Base-by-base conservation (phyloP, 2,113 vertebrate species). In the Ochotona princeps region DNA sequence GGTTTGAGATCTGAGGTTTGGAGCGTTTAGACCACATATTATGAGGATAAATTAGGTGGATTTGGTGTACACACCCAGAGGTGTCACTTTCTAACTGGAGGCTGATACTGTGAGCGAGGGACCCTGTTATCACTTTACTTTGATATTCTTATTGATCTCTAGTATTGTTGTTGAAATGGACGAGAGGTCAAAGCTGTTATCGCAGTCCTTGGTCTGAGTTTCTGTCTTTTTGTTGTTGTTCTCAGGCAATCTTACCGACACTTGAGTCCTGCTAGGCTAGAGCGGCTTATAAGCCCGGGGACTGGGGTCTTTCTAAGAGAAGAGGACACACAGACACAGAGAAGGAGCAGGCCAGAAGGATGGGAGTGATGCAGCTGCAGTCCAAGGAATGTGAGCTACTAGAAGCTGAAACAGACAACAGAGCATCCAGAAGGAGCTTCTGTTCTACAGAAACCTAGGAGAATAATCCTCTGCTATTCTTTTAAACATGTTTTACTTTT, bases 161-260 rank as follows among this genome's bases (percentile, higher is more conserved):
- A 35, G n/a, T 35, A 44, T 76, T 86, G 47, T 76, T 70, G 51
- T 82, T 60, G 30, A 82, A 92, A 76, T 23, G 32, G 67, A 70
- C 67, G 61, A 70, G 44, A 88, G 30, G 38, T 23, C 67, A 61
- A 25, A 61, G n/a, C 63, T 38, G 32, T 95, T 38, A 54, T 6
- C 85, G 67, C 12, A 51, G 15, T 44, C 38, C 18, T 44, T 73
- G 35, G 30, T 61, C 61, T 84, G 49, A 83, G 14, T 69, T 85
- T 66, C 38, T 28, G 28, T 65, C 23, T 25, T 20, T 80, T 85
- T 47, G 20, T 47, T 63, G 21, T 4, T 49, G 79, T n/a, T 28
- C 15, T 8, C 65, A 15, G 30, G 51, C 25, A 26, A 69, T 4
- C 61, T 82, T 61, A n/a, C 11, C 35, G 60, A 96, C 61, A 26